A percentile compares a stretch with the other conserved stretches of the same genome.
Conservation (phyloP, 2,888 invertebrate genomes). For the Ectemnius continuus region DNA sequence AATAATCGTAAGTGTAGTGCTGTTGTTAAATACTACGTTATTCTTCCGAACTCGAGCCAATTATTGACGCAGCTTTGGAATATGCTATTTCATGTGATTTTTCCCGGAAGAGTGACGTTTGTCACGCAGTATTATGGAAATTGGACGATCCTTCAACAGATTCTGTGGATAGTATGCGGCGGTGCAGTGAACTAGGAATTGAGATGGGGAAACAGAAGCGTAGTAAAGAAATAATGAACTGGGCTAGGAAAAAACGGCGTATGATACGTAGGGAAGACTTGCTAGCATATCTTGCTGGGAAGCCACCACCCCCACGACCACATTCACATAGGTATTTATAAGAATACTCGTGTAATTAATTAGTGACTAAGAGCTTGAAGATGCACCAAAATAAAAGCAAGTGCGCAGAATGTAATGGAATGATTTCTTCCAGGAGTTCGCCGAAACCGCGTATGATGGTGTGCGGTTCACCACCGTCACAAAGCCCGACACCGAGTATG, state of each 20-base stretch:
- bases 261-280: constrained; percentile 88
- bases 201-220: constrained; percentile 87
- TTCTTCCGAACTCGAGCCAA: too few species aligned
- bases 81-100: too few species aligned
- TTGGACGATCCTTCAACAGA: constrained; percentile 78
- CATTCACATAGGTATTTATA: constrained; percentile 78
- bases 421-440: constrained; percentile 75
- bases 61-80: too few species aligned
- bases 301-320: constrained; percentile 82
- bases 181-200: constrained; percentile 84
- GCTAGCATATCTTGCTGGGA: constrained; percentile 87
- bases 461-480: constrained; percentile 74
- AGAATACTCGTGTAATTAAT: neutral
- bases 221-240: constrained; percentile 86
- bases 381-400: neutral
- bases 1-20: too few species aligned
- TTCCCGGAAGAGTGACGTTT: too few species aligned
- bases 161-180: constrained; percentile 85
- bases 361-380: neutral
- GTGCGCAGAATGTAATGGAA: constrained; percentile 9
- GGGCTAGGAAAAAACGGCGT: constrained; percentile 87
- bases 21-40: too few species aligned
- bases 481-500: constrained; percentile 78
- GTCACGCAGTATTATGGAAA: too few species aligned
- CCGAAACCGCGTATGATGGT: constrained; percentile 79